Conservation (phyloP, 2,113 vertebrate species). For the Chloropsis cyanopogon region DNA sequence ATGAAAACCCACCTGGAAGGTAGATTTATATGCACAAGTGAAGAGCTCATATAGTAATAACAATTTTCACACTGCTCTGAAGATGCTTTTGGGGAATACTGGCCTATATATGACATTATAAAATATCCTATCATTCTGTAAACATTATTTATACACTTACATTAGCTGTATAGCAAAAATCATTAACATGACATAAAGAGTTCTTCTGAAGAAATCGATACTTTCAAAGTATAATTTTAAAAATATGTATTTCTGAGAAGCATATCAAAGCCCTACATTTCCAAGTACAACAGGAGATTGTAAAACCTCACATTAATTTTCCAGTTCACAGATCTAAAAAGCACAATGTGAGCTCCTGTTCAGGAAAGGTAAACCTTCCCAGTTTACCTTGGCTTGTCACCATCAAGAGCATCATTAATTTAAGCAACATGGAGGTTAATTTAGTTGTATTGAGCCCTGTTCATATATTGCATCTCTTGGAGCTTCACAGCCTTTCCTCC, state of each 20-base stretch:
- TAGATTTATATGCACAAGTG: not conserved
- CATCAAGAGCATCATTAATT: conserved; percentile 2
- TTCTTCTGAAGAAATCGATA: not conserved
- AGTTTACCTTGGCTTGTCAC: not conserved
- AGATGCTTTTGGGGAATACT: not conserved
- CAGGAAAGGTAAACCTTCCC: not conserved
- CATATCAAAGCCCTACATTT: not conserved
- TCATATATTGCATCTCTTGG: not conserved
- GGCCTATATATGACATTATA: not conserved
- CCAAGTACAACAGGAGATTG: not conserved
- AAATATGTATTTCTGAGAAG: not conserved
- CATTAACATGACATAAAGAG: not conserved
- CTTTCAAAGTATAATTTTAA: not conserved
- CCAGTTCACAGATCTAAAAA: conserved; percentile 32
- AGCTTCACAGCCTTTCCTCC: not conserved
- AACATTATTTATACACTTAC: not conserved
- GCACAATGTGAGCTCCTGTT: not conserved
- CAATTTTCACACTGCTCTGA: not conserved
- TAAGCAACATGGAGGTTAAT: not conserved
- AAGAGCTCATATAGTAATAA: not conserved
- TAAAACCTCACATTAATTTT: conserved; percentile 33
- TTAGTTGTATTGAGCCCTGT: not conserved
- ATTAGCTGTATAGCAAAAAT: conserved; percentile 2
- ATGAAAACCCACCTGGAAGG: not conserved
- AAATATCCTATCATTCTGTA: not conserved